Evolutionary conservation across 2,797 vertebrate genomes (phyloP), one percentile per base, ranked within the genome.

Genomic region (Oryzias dopingdopingensis): DNA sequence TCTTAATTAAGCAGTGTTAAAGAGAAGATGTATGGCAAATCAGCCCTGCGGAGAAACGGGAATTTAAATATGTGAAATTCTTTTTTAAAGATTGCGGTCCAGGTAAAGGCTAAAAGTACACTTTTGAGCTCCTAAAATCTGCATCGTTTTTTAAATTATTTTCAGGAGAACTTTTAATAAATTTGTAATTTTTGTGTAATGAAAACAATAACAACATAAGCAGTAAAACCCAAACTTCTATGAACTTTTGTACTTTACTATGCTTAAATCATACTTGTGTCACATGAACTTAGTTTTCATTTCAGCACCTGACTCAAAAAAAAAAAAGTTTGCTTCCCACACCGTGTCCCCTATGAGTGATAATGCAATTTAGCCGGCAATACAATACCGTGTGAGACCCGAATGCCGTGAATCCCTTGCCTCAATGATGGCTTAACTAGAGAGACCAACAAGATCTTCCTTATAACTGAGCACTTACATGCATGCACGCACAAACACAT

Each of bases 301-400:
- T 54, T 67, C 64, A 50, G 67, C 42, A 44, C 59, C 48, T 69
- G 58, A 80, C 72, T 71, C 67, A 37, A 29, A 29, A 29, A 29
- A 45, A 20, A 57, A 74, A 72, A 75, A 77, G 22, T 29, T 44
- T 57, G 73, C 76, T 84, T 88, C 80, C 84, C 83, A 86, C 81
- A 84, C 37, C 48, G 18, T 73, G 57, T 81, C 63, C 76, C 82
- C 77, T 22, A 79, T 73, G 86, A 88, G 74, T 71, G 68, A 81
- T 80, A 90, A 90, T 82, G 72, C 53, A 76, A 85, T 89, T 88
- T 86, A 82, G 65, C n/a, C 41, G 64, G 72, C 76, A 80, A 79
- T 47, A 79, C 66, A 79, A 79, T 67, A 76, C 69, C 32, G 51
- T 83, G 84, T 73, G 77, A 84, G 81, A 80, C 67, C 76, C 68